phyloP scores from a whole-genome alignment of 2,888 invertebrate genomes.

The Lasioglossum malachurum region DNA sequence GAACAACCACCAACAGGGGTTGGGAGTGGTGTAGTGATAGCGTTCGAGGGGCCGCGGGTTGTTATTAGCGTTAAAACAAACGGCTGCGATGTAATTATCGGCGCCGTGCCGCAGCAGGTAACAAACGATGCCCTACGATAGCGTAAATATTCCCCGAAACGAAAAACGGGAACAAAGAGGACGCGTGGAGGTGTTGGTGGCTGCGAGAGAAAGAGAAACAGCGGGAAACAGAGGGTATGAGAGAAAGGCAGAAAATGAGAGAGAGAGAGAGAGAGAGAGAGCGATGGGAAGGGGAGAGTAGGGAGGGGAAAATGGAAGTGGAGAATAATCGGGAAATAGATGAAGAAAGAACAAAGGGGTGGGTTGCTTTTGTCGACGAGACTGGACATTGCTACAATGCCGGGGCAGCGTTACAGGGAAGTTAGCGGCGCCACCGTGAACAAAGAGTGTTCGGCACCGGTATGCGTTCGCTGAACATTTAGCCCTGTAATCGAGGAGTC shows the following conservation, averaged over 20 bases:
- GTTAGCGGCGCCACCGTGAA: conserved; percentile 31
- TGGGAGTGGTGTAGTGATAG: conserved; percentile 16
- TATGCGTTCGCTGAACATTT: conserved; percentile 62
- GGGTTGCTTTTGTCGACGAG: conserved; percentile 58
- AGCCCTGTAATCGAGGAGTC: conserved; percentile 61
- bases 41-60: conserved; percentile 63
- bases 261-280: background rate
- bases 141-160: conserved; percentile 71
- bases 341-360: conserved; percentile 58
- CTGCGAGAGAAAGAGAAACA: background rate
- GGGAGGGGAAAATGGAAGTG: background rate
- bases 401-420: conserved; percentile 42
- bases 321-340: conserved; percentile 59
- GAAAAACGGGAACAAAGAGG: conserved; percentile 61
- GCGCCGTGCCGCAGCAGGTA: conserved; percentile 64
- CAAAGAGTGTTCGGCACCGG: conserved; percentile 51
- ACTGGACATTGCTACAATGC: conserved; percentile 60
- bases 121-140: conserved; percentile 65
- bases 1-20: conserved; percentile 15
- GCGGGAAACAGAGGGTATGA: background rate
- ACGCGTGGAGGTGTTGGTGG: background rate
- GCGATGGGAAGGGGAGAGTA: background rate
- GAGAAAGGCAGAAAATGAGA: background rate
- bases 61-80: conserved; percentile 79
- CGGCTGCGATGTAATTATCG: conserved; percentile 79